phyloP scores from a whole-genome alignment of 2,888 invertebrate species.

The Odontomyia ornata region DNA sequence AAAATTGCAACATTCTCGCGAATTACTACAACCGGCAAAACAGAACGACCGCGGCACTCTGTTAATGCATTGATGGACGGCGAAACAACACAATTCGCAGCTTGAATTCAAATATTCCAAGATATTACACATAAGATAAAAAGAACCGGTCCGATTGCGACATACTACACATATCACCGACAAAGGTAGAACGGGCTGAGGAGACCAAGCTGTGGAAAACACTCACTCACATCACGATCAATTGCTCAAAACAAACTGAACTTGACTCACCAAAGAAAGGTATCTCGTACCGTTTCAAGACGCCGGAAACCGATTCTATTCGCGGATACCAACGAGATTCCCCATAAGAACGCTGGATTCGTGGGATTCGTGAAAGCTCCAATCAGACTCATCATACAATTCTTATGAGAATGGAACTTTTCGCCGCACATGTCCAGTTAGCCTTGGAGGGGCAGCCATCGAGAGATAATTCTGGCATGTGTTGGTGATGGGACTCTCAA shows the following conservation, averaged over 20 bases:
- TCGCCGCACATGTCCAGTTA: too few species aligned
- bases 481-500: background rate
- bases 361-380: too few species aligned
- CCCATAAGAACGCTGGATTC: too few species aligned
- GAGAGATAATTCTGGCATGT: background rate
- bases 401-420: too few species aligned
- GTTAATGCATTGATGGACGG: background rate
- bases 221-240: conserved; percentile 34
- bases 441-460: background rate
- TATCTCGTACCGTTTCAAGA: conserved; percentile 7
- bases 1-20: background rate
- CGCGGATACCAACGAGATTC: background rate
- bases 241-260: conserved; percentile 37
- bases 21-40: background rate
- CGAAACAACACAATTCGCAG: background rate
- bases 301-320: background rate
- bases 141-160: conserved; percentile 35
- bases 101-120: background rate
- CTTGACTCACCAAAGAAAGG: background rate
- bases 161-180: background rate
- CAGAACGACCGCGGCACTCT: background rate
- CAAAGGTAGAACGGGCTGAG: background rate
- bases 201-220: background rate
- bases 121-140: conserved; percentile 2
- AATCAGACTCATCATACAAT: too few species aligned